Base-by-base conservation (phyloP, 2,888 invertebrate species). In the Byasa hedistus region DNA sequence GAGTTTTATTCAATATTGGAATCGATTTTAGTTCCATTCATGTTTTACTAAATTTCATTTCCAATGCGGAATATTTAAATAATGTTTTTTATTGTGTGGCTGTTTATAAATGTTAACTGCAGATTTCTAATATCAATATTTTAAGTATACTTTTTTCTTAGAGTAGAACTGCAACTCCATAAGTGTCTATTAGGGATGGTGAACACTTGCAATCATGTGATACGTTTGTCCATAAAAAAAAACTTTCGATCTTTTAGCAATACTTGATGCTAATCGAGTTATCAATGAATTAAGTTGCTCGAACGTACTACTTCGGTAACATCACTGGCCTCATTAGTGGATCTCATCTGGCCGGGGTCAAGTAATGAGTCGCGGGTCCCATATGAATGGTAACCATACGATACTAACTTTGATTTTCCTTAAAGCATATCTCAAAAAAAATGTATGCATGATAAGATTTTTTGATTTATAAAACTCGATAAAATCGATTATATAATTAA, bases 261-360 rank as follows among this genome's bases (percentile, higher is more conserved):
- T 23, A 58, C 52, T 39, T 19, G 52, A 52, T 64, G 15, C n/a
- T 22, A 52, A 24, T 48, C 12, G 17, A 59, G 12, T 19, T 23
- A 27, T 24, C 54, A 39, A 52, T 65, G 32, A 65, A 55, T 65
- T 48, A 55, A 52, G 27, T 60, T 48, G 51, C 32, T 60, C 52
- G 10, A 56, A 27, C 51, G 36, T 58, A 39, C 59, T 55, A 15
- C 61, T 55, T 54, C 5, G 54, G 39, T 54, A 57, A 61, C 65
- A 57, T 51, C 51, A 39, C 24, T 52, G 58, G 39, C 51, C 61
- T 66, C 66, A 54, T 62, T 66, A 66, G 58, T 57, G 39, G 58
- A n/a, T 61, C 66, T 66, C 66, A 58, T 66, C 58, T 21, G 54
- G 22, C 52, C 39, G 58, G 58, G 66, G 66, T 66, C 66, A 61